phyloP scores from a whole-genome alignment of 2,888 invertebrate species.

The Lacanobia wlatinum region DNA sequence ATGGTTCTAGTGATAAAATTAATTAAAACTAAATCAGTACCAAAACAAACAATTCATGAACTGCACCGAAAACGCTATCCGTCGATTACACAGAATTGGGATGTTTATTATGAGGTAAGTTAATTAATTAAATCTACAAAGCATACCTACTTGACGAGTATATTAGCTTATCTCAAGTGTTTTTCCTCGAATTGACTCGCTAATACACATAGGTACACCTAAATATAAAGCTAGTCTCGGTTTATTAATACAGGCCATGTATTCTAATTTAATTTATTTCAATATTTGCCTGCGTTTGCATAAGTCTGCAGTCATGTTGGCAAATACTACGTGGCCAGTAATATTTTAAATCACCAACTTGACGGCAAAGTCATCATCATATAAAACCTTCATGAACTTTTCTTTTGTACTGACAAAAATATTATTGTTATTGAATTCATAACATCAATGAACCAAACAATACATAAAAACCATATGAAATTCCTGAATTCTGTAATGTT shows the following conservation, averaged over 20 bases:
- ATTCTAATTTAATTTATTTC: slow-evolving; percentile 1
- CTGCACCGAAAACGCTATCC: too few species aligned
- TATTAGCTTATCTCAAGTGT: not conserved
- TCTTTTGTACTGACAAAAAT: not conserved
- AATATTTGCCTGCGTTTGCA: slow-evolving; percentile 12
- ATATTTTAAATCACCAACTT: slow-evolving; percentile 7
- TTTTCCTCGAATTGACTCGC: slow-evolving; percentile 28
- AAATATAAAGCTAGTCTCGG: slow-evolving; percentile 4
- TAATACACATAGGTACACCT: not conserved
- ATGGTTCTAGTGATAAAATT: too few species aligned
- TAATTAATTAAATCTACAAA: too few species aligned
- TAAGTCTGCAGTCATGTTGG: slow-evolving; percentile 1
- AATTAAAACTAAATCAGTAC: too few species aligned
- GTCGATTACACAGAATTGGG: too few species aligned
- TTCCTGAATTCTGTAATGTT: not conserved
- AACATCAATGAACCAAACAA: not conserved
- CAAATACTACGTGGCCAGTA: not conserved
- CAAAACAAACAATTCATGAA: too few species aligned
- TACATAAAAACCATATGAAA: too few species aligned
- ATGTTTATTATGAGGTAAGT: too few species aligned
- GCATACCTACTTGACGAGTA: not conserved
- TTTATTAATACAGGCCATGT: slow-evolving; percentile 1
- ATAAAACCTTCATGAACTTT: not conserved
- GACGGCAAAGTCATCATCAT: not conserved
- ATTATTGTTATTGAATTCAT: not conserved